phyloP scores from a whole-genome alignment of 2,888 invertebrate species.

The Tipula helvola region DNA sequence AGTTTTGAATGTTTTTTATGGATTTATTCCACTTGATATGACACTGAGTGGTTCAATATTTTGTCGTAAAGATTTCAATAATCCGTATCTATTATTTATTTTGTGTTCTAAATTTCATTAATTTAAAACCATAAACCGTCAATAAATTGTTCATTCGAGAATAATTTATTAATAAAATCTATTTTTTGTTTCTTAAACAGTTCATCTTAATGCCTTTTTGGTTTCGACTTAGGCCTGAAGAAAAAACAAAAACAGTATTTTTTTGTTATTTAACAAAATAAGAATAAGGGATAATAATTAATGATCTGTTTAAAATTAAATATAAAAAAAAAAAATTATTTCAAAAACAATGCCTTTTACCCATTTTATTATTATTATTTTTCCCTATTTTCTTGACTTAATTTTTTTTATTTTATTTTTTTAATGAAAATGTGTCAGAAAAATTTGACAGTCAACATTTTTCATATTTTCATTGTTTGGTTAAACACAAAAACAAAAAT shows the following conservation, averaged over 20 bases:
- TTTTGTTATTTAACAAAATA: neutral
- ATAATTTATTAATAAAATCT: neutral
- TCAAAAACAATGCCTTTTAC: neutral
- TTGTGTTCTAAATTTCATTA: neutral
- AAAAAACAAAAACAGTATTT: neutral
- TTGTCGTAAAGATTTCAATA: no score
- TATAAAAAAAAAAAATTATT: neutral
- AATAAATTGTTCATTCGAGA: neutral
- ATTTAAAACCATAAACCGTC: neutral
- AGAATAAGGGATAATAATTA: neutral
- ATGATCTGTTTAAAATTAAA: neutral
- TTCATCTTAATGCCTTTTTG: neutral
- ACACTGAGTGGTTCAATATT: no score
- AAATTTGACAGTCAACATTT: neutral
- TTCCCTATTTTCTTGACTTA: neutral
- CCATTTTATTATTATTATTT: neutral
- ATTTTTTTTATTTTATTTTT: neutral
- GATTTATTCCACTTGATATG: no score
- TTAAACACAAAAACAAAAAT: neutral
- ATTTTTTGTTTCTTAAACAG: neutral
- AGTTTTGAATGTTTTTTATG: no score
- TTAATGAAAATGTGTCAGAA: neutral
- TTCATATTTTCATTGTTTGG: neutral
- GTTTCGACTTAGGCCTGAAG: neutral
- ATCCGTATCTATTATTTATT: no score